Base-by-base conservation (phyloP, 2,888 invertebrate genomes). In the Elegia similella region DNA sequence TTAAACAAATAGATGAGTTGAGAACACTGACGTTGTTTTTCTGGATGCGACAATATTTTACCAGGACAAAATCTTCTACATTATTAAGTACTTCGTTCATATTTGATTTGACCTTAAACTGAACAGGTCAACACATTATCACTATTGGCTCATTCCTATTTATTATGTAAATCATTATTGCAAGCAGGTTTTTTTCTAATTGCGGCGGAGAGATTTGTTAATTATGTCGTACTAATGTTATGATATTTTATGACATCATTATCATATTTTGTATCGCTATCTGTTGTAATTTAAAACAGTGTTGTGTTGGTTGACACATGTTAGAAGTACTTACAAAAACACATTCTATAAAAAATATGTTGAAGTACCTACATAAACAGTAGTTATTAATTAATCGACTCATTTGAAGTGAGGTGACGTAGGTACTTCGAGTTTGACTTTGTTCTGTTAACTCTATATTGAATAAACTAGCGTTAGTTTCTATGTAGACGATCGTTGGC, bases 141-240 rank as follows among this genome's bases (percentile, higher is more conserved):
- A 62, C 60, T 64, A 60, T 65, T 62, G 58, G 61, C 52, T 66
- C 60, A 58, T 52, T 61, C 57, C 59, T 61, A 62, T 65, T 61
- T 64, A 23, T 23, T 23, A 56, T 64, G 57, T 66, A 60, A 62
- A 42, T 63, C 60, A 58, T 61, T 56, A 59, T 61, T 59, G 58
- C 60, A 60, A 62, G 58, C 60, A 59, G 62, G 57, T 63, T 62
- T 59, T 58, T 8, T 32, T 29, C 42, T 32, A 54, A 54, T 30
- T 54, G 53, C 43, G 10, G 7, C 13, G 15, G 43, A 53, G 53
- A 30, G 30, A 42, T 43, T 29, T 30, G n/a, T 30, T 34, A 34
- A 50, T 34, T 34, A 10, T 30, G 13, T 12, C 6, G n/a, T 53
- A 12, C 23, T 34, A 34, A 32, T 16, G 16, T 50, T 50, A 34